Conservation (phyloP, 2,888 invertebrate genomes). For the Pachliopta kotzebuea region DNA sequence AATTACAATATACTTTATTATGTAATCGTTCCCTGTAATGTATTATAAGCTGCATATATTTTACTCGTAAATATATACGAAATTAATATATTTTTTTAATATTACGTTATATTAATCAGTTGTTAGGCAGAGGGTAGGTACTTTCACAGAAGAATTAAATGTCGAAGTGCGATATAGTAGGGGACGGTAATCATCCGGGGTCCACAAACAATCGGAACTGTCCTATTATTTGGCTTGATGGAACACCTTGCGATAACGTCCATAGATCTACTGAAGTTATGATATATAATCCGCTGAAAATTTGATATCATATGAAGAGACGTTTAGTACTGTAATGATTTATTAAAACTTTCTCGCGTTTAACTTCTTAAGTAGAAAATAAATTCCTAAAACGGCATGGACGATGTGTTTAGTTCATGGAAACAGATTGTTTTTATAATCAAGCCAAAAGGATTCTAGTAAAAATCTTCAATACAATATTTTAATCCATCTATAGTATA, state of each 20-base stretch:
- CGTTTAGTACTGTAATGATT: not conserved
- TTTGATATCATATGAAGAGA: not conserved
- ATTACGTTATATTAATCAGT: no score
- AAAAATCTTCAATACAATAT: not conserved
- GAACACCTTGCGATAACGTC: conserved; percentile 60
- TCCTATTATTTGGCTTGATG: conserved; percentile 61
- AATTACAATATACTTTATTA: no score
- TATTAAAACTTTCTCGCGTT: not conserved
- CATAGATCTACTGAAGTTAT: not conserved
- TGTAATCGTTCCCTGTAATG: no score
- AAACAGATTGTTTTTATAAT: not conserved
- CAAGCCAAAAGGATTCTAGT: not conserved
- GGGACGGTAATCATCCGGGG: conserved; percentile 33
- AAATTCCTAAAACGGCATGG: not conserved
- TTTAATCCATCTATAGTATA: not conserved
- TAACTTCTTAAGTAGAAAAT: not conserved
- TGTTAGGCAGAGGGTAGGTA: no score
- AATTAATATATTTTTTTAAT: no score
- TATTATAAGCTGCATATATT: no score
- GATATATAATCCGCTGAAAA: not conserved
- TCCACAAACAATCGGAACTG: conserved; percentile 59
- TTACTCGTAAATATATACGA: no score
- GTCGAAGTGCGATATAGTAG: conserved; percentile 20
- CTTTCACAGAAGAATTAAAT: not conserved
- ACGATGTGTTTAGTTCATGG: not conserved